phyloP scores from a whole-genome alignment of 2,888 invertebrate genomes.

The Zelleria hepariella region DNA sequence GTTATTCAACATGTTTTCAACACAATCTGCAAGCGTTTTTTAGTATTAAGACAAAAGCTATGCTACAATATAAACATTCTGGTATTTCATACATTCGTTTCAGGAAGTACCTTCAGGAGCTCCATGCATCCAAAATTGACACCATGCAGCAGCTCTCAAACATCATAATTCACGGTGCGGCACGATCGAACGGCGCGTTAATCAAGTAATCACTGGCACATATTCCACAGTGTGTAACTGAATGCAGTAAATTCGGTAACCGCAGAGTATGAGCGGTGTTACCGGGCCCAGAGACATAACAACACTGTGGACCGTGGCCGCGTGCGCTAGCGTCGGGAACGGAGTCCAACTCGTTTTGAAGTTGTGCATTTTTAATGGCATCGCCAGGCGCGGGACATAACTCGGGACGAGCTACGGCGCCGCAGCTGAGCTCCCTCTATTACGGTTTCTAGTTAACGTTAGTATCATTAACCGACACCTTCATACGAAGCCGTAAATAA shows the following conservation, averaged over 20 bases:
- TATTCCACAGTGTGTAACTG: background rate
- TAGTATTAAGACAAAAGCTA: background rate
- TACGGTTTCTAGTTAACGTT: slow-evolving; percentile 67
- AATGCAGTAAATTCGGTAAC: background rate
- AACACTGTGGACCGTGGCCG: slow-evolving; percentile 36
- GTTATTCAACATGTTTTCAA: background rate
- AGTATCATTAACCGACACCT: slow-evolving; percentile 64
- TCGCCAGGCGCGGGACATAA: slow-evolving; percentile 70
- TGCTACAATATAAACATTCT: background rate
- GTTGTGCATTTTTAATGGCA: slow-evolving; percentile 67
- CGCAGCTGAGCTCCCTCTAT: slow-evolving; percentile 64
- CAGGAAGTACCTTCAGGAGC: background rate
- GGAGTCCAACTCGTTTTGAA: slow-evolving; percentile 62
- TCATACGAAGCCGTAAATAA: slow-evolving; percentile 59
- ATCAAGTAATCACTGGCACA: background rate
- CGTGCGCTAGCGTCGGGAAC: slow-evolving; percentile 63
- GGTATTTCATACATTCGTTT: background rate
- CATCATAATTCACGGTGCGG: background rate
- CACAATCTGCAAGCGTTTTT: background rate
- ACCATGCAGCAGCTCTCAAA: background rate
- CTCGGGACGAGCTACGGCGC: slow-evolving; percentile 52
- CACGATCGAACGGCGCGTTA: background rate
- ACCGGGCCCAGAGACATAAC: slow-evolving; percentile 40
- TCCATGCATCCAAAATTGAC: background rate
- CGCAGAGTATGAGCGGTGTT: background rate